These are phyloP conservation scores for Zosterops hypoxanthus DNA, from an alignment of 2,113 vertebrate genomes.

Conservation along the genomic window DNA sequence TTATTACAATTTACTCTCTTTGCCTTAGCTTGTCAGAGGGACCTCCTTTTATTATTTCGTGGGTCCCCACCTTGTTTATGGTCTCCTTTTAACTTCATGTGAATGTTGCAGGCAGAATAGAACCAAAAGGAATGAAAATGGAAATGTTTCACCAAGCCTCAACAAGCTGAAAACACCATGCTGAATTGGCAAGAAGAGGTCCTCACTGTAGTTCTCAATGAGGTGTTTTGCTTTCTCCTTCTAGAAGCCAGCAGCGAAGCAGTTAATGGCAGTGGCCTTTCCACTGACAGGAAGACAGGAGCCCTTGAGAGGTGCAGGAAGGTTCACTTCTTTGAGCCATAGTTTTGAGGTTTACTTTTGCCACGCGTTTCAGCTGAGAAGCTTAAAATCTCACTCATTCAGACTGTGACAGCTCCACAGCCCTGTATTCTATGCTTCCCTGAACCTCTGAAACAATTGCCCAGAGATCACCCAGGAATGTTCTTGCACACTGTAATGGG, in stretches of 20 bases:
- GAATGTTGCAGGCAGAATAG: not conserved
- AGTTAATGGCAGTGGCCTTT: not conserved
- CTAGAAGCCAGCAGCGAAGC: not conserved
- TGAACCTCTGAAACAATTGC: conserved; percentile 27
- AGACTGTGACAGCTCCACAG: not conserved
- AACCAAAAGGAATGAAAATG: not conserved
- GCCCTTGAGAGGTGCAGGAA: not conserved
- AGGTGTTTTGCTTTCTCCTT: not conserved
- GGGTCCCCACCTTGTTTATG: not conserved
- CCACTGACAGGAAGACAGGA: not conserved
- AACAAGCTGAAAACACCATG: accelerated
- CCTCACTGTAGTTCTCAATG: not conserved
- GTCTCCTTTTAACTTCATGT: not conserved
- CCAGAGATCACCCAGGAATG: not conserved
- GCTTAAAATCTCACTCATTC: conserved; percentile 26
- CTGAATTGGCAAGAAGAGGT: not conserved
- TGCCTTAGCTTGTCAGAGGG: not conserved
- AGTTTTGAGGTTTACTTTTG: not conserved
- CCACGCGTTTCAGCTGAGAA: not conserved
- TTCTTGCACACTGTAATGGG: not conserved
- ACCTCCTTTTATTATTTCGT: not conserved
- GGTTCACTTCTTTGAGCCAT: not conserved
- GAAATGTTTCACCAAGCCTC: not conserved
- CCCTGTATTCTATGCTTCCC: not conserved
- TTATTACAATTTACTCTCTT: not conserved